Percentiles rank a stretch among this genome's conserved stretches.
Conservation (phyloP, 92 coral and sea anemone genomes). For the Porites lobata region DNA sequence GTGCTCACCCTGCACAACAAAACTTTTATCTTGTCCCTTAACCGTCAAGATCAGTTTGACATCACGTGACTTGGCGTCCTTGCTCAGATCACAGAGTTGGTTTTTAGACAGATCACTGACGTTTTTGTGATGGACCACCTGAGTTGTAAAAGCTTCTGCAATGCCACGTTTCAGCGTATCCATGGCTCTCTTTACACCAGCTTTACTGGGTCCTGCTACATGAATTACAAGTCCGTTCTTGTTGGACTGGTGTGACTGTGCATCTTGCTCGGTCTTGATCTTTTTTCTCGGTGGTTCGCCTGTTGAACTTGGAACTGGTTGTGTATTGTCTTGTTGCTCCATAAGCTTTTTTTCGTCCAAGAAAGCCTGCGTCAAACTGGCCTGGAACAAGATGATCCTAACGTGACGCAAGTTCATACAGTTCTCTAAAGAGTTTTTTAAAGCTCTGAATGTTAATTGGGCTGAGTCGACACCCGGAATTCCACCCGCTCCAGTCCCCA, state of each 20-base stretch:
- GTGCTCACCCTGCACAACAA: conserved; percentile 74
- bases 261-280: not conserved
- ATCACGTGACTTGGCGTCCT: conserved; percentile 53
- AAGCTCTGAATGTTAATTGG: conserved; percentile 60
- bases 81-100: conserved; percentile 39
- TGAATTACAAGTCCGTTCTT: not conserved
- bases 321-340: conserved; percentile 17
- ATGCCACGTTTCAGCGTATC: conserved; percentile 35
- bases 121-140: conserved; percentile 46
- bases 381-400: conserved; percentile 71
- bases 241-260: not conserved
- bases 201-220: conserved; percentile 34
- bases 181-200: conserved; percentile 33
- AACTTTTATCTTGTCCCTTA: conserved; percentile 39
- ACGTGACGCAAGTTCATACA: conserved; percentile 49
- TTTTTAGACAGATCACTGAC: conserved; percentile 56
- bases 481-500: conserved; percentile 74
- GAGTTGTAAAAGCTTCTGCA: conserved; percentile 60
- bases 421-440: conserved; percentile 37
- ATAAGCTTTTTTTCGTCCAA: conserved; percentile 38
- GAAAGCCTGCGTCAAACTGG: conserved; percentile 58
- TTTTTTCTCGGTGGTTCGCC: conserved; percentile 18
- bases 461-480: conserved; percentile 63
- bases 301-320: not conserved
- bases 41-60: conserved; percentile 31